Base-by-base conservation (phyloP, 2,797 vertebrate species). In the Pipistrellus pygmaeus region DNA sequence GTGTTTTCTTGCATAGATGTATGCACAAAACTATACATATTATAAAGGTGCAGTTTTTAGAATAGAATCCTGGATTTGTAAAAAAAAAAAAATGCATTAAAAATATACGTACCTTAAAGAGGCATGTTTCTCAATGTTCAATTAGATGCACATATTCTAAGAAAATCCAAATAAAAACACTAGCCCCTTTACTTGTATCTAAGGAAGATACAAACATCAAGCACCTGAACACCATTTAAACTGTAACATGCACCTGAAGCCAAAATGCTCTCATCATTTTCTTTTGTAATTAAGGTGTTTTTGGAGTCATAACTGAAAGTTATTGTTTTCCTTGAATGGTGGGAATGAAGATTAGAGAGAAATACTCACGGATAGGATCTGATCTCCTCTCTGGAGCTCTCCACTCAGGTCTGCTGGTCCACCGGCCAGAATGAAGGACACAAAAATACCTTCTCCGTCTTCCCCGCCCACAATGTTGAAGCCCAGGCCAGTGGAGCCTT, bases 381-480 rank as follows among this genome's bases (percentile, higher is more conserved):
- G 99, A 97, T 99, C 99, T 84, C 99, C 99, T 97, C 99, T 98
- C 97, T 99, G 99, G 93, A 99, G 98, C 78, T 99, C 99, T 85
- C 99, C 99, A 3, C 99, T 99, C 97, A 99, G 99, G 98, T 99
- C 99, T 0, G 99, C 99, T 0, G 99, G 99, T 82, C 99, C 99
- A 41, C 99, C 99, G 0, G 99, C 99, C 85, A 99, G 98, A 98
- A 99, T 99, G 98, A 99, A 99, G 81, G 99, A 99, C 62, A 99
- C 99, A 66, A 99, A 99, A 98, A 99, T 99, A 88, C 99, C 99
- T 98, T 99, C 99, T 83, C 99, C 99, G 21, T 99, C 99, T 98
- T 99, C 99, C 27, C 99, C 99, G 13, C 99, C 99, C 78, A 99
- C 99, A 27, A 99, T 99, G 98, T 99, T 99, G 98, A 99, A 99